Percentiles rank a stretch among this genome's conserved stretches.
These are phyloP conservation scores for Oncorhynchus keta DNA, from an alignment of 2,113 vertebrate species.

Conservation along the genomic window DNA sequence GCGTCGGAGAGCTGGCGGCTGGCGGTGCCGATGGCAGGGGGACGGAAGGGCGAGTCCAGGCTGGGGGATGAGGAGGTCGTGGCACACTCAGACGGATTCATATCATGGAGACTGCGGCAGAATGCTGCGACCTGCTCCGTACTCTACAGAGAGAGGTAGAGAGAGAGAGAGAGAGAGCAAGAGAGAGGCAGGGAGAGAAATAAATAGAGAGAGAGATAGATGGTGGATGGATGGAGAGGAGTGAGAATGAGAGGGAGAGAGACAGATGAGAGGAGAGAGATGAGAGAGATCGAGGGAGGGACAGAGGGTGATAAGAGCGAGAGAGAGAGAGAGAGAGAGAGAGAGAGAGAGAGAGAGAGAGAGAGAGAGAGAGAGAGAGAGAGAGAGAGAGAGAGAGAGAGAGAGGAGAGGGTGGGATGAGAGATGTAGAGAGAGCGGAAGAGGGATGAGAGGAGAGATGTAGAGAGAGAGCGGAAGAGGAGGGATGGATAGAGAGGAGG, in stretches of 20 bases:
- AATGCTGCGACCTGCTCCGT: slow-evolving; percentile 91
- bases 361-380: no score
- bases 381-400: no score
- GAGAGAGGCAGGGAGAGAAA: no score
- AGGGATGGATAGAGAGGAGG: no score
- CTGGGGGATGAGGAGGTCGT: slow-evolving; percentile 74
- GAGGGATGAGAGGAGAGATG: not conserved
- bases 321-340: no score
- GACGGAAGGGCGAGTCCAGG: slow-evolving; percentile 82
- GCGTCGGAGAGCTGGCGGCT: slow-evolving; percentile 90
- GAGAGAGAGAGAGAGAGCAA: no score
- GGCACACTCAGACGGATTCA: slow-evolving; percentile 81
- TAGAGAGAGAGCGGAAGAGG: not conserved
- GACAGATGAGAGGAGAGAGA: slow-evolving; percentile 70
- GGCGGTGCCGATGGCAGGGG: slow-evolving; percentile 75
- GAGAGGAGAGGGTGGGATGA: no score
- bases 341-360: no score
- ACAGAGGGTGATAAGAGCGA: not conserved
- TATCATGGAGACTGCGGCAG: slow-evolving; percentile 93
- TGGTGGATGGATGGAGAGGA: slow-evolving; percentile 79
- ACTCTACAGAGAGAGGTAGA: slow-evolving; percentile 70
- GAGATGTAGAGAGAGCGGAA: not conserved
- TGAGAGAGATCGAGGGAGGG: not conserved
- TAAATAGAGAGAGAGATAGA: slow-evolving; percentile 36
- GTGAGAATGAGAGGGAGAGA: not conserved